Conservation (phyloP, 2,888 invertebrate species). For the Thecocarcelia acutangulata region DNA sequence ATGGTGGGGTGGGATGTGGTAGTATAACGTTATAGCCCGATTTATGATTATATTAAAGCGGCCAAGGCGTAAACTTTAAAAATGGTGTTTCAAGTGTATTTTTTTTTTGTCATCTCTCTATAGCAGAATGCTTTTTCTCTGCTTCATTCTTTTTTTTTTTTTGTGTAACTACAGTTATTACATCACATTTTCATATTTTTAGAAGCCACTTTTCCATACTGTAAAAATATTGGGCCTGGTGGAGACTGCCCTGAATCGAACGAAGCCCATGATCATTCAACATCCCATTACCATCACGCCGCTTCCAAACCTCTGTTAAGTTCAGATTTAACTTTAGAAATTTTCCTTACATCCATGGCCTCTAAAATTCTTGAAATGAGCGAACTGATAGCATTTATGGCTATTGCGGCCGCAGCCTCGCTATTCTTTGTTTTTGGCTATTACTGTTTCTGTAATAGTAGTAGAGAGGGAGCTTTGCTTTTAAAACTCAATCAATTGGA, state of each 20-base stretch:
- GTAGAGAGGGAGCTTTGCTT: constrained; percentile 87
- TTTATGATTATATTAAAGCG: too few relatives aligned
- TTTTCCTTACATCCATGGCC: constrained; percentile 74
- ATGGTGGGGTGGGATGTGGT: too few relatives aligned
- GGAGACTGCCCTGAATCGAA: constrained; percentile 68
- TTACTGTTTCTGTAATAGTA: constrained; percentile 89
- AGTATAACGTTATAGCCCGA: too few relatives aligned
- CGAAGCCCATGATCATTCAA: not conserved
- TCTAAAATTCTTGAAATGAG: constrained; percentile 78
- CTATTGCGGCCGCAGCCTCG: constrained; percentile 87
- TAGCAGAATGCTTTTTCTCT: too few relatives aligned
- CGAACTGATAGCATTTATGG: constrained; percentile 84
- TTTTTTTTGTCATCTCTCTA: too few relatives aligned
- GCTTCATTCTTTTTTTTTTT: too few relatives aligned
- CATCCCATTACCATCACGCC: constrained; percentile 29
- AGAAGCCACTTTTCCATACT: constrained; percentile 70
- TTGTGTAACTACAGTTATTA: too few relatives aligned
- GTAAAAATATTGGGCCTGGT: constrained; percentile 73
- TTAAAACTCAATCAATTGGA: constrained; percentile 86
- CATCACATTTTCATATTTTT: not conserved
- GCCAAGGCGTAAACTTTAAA: too few relatives aligned
- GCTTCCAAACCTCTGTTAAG: constrained; percentile 9
- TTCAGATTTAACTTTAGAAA: constrained; percentile 71
- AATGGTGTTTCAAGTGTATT: too few relatives aligned
- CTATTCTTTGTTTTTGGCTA: constrained; percentile 89